Conservation (phyloP, 2,113 vertebrate species). For the Phocoena sinus region DNA sequence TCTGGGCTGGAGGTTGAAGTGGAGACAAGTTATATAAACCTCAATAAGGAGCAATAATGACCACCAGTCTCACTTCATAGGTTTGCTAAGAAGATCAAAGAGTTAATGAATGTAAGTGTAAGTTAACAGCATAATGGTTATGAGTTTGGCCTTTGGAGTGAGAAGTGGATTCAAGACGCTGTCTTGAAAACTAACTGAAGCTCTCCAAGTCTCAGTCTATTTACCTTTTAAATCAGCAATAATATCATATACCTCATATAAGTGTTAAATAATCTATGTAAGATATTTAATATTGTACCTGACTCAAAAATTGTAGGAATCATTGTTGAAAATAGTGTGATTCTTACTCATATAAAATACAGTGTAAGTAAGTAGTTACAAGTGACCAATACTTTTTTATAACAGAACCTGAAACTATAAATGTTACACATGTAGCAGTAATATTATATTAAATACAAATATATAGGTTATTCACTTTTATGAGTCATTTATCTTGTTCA, state of each 20-base stretch:
- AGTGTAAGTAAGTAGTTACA: not conserved
- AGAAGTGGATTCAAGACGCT: not conserved
- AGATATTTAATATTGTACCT: not conserved
- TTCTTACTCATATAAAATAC: not conserved
- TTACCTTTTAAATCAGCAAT: not conserved
- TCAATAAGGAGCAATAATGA: not conserved
- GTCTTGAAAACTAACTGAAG: not conserved
- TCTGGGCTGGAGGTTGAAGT: not conserved
- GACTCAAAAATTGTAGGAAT: not conserved
- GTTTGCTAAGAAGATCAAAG: not conserved
- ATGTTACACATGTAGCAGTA: not conserved
- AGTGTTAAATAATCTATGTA: not conserved
- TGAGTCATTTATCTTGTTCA: not conserved
- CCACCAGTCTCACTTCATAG: not conserved
- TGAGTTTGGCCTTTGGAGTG: slow-evolving; percentile 15
- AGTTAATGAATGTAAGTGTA: not conserved
- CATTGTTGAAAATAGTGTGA: not conserved
- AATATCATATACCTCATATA: not conserved
- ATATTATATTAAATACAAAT: not conserved
- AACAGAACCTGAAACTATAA: not conserved
- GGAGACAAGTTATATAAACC: not conserved
- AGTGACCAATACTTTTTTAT: not conserved
- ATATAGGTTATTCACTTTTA: not conserved
- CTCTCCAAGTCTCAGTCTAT: not conserved
- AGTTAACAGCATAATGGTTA: not conserved